Evolutionary conservation across 2,797 vertebrate species (phyloP), one percentile per base, ranked within the genome.

Genomic region (Geotrypetes seraphini): DNA sequence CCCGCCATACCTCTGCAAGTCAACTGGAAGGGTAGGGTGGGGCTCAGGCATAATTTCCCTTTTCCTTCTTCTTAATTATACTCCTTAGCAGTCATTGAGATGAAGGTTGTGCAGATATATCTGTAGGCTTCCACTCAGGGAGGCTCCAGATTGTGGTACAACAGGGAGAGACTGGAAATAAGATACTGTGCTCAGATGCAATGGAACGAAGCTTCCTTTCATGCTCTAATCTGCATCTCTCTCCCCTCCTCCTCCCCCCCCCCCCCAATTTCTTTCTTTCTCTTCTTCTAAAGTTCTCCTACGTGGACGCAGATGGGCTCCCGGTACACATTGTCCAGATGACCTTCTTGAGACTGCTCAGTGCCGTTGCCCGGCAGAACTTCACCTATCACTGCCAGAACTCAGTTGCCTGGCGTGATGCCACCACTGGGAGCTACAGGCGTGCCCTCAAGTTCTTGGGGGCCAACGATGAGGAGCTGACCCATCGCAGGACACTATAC

Each of bases 261-360:
- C 2, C 3, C 9, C 1, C 10, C 22, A n/a, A n/a, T n/a, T n/a
- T n/a, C n/a, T n/a, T n/a, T n/a, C n/a, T n/a, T n/a, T n/a, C n/a
- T n/a, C 10, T 22, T 39, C 2, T 27, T 27, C 6, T 7, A 17
- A 44, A 97, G 93, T 91, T 97, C 63, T 83, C 81, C 43, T 97
- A 96, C 25, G 72, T 60, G 33, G 93, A 94, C 13, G 70, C 71
- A 0, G 86, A 91, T 0, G 90, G 84, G 16, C 75, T 63, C n/a
- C 66, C 84, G 0, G 79, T 97, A 3, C 82, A 75, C 2, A 79
- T 90, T 28, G 85, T 95, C 1, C 93, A 97, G 50, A 50, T 96
- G 64, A 94, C 85, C 46, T 97, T 97, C 78, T 76, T 97, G 38
- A 89, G 89, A 22, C 59, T 97, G 20, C 69, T 97, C 47, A 97